Evolutionary conservation across 1,140 invertebrate species (phyloP), one percentile per base, ranked within the genome.

Genomic region (Drosophila orena): DNA sequence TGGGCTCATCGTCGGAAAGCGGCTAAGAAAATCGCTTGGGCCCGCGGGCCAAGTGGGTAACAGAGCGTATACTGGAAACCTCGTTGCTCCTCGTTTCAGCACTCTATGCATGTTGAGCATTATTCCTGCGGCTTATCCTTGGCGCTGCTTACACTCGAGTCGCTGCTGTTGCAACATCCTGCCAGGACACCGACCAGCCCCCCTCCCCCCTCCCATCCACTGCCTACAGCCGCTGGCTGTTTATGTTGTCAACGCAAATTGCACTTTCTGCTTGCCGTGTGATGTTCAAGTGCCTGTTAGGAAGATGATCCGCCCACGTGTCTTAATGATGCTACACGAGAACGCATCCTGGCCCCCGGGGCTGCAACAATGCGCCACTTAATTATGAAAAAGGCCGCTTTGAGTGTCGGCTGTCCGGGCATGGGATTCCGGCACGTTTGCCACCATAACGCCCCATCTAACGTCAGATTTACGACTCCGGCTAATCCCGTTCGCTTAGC

Each of bases 251-350:
- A 77, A 81, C 75, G 65, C 75, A 88, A 88, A 89, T 88, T 88
- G 83, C 84, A 83, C 72, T 76, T 79, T 77, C 79, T 66, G 73
- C 73, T 83, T 72, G 74, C 61, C 76, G 75, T 88, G 71, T 88
- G 79, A 89, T 88, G 83, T 89, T 89, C 83, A 89, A 86, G 83
- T 86, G 84, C 52, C 71, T 89, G 83, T 83, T 86, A 72, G 88
- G 60, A 76, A 69, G 84, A 77, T 62, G 83, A 83, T 86, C 49
- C 62, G 50, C 40, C 54, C 76, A 77, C 84, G 71, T 88, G 84
- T 83, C 84, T 83, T 89, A 83, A 86, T 86, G 83, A 86, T 83
- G 83, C 83, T 86, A 69, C 73, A 85, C 42, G 56, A 34, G 61
- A 58, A 24, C 15, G 34, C 30, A n/a, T n/a, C n/a, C 43, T 20